These are phyloP conservation scores for Salvator merianae DNA, from an alignment of 2,113 vertebrate genomes.

Conservation along the genomic window DNA sequence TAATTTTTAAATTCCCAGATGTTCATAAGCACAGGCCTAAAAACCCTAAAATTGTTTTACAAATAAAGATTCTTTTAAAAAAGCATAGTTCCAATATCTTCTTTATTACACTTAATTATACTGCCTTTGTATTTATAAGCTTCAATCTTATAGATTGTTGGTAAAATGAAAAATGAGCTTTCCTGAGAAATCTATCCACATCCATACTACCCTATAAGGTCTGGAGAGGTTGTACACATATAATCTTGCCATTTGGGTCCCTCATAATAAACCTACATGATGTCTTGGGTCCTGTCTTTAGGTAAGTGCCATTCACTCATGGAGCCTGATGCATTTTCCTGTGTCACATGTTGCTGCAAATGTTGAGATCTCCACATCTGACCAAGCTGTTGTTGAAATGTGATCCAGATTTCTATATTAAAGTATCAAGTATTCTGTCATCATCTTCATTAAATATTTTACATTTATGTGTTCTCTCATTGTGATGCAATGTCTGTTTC, in stretches of 20 bases:
- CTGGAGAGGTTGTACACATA: neutral
- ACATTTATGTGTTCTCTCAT: neutral
- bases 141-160: neutral
- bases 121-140: neutral
- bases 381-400: conserved; percentile 10
- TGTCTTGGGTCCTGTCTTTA: neutral
- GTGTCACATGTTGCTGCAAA: conserved; percentile 27
- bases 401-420: conserved; percentile 20
- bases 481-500: neutral
- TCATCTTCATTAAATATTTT: conserved; percentile 6
- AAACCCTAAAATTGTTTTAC: neutral
- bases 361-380: neutral
- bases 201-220: neutral
- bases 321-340: conserved; percentile 33
- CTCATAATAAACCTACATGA: neutral
- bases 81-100: neutral
- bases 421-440: neutral
- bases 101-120: neutral
- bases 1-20: neutral
- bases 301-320: conserved; percentile 3
- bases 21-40: neutral
- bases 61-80: neutral
- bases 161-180: neutral
- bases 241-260: neutral
- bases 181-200: neutral